phyloP scores from a whole-genome alignment of 2,113 vertebrate species.

The Origma solitaria region DNA sequence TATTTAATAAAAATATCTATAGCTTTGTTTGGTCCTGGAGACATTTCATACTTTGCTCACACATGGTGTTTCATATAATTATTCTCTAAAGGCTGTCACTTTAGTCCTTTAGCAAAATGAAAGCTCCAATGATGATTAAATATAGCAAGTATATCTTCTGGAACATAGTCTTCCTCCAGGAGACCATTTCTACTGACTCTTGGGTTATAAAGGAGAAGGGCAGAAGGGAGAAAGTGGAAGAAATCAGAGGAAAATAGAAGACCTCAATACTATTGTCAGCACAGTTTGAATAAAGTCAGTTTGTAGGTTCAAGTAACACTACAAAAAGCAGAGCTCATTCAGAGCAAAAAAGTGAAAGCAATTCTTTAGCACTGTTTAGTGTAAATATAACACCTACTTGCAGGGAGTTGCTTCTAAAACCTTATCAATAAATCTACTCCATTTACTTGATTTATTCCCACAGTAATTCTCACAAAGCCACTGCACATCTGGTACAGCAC shows the following conservation, averaged over 20 bases:
- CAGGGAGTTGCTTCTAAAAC: neutral
- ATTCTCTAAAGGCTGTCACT: slow-evolving; percentile 49
- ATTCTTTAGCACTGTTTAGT: neutral
- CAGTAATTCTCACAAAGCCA: neutral
- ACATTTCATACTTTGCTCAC: slow-evolving; percentile 70
- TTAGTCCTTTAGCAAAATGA: slow-evolving; percentile 46
- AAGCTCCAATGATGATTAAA: slow-evolving; percentile 55
- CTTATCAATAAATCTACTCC: neutral
- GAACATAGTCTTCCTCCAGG: neutral
- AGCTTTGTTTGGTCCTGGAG: slow-evolving; percentile 57
- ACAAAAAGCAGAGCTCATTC: neutral
- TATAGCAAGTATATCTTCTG: neutral
- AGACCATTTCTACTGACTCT: neutral
- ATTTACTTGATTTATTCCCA: neutral
- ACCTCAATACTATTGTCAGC: neutral
- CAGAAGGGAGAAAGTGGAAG: neutral
- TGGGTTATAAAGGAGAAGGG: neutral
- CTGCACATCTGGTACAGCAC: neutral
- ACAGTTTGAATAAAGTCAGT: neutral
- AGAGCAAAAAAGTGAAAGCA: neutral
- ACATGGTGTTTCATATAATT: slow-evolving; percentile 67
- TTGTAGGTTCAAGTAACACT: neutral
- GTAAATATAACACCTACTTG: neutral
- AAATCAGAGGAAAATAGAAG: neutral
- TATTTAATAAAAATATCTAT: slow-evolving; percentile 77